Percentiles rank a stretch among this genome's conserved stretches.
Evolutionary conservation across 1,140 invertebrate genomes (phyloP).

Genomic region (Macrostomum lignano): DNA sequence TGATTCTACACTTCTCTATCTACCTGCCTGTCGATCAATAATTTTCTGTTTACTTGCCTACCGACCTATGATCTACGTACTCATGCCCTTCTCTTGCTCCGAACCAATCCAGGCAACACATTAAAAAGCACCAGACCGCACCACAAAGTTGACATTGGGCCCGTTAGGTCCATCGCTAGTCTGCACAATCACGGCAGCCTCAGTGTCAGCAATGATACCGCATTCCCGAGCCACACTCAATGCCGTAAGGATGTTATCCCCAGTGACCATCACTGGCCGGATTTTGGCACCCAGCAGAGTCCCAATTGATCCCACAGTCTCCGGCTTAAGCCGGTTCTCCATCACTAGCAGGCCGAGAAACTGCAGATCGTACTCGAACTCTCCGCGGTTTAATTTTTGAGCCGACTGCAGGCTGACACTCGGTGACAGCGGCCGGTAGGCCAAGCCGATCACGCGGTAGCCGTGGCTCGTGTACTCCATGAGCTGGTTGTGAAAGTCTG

Average conservation of each 20-base stretch:
- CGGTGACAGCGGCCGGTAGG: slow-evolving; percentile 34
- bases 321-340: slow-evolving; percentile 61
- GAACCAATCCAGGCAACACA: no score
- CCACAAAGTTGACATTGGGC: no score
- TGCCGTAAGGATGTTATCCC: slow-evolving; percentile 86
- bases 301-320: slow-evolving; percentile 48
- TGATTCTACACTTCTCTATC: no score
- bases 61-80: no score
- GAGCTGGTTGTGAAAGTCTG: slow-evolving; percentile 38
- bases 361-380: slow-evolving; percentile 43
- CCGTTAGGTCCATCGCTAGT: slow-evolving; percentile 11
- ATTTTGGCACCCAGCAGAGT: slow-evolving; percentile 51
- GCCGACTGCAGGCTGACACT: neutral
- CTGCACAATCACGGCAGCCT: slow-evolving; percentile 41
- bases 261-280: slow-evolving; percentile 74
- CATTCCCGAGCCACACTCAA: slow-evolving; percentile 78
- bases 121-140: no score
- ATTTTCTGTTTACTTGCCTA: no score
- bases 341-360: slow-evolving; percentile 64
- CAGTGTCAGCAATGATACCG: slow-evolving; percentile 45
- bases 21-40: no score
- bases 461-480: slow-evolving; percentile 51
- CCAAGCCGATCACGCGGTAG: slow-evolving; percentile 56
- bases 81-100: no score
- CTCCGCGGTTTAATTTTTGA: slow-evolving; percentile 14